A percentile compares a stretch with the other conserved stretches of the same genome.
Conservation (phyloP, 2,797 vertebrate species). For the Coregonus ussuriensis region DNA sequence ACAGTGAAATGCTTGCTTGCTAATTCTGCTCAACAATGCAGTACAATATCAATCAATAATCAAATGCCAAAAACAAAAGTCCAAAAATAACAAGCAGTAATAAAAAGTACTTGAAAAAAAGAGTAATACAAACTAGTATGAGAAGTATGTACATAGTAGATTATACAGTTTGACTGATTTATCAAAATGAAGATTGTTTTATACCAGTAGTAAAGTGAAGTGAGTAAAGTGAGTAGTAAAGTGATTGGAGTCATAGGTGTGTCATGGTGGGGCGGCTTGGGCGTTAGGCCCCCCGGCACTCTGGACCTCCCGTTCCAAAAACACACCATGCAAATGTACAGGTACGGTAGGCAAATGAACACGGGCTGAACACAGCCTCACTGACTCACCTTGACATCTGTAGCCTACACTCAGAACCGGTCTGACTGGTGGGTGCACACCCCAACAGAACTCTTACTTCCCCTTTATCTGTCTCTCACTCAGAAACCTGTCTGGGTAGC, state of each 20-base stretch:
- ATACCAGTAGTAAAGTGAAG: too few species aligned
- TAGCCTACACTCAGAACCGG: constrained; percentile 29
- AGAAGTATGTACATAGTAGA: too few species aligned
- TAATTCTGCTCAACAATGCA: too few species aligned
- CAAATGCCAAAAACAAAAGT: too few species aligned
- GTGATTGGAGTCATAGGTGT: constrained; percentile 8
- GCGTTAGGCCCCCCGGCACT: constrained; percentile 22
- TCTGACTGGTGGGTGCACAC: constrained; percentile 21
- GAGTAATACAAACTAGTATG: too few species aligned
- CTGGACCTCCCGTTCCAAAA: constrained; percentile 34
- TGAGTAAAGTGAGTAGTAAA: too few species aligned
- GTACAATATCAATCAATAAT: too few species aligned
- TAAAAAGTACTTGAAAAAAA: too few species aligned
- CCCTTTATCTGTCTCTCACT: constrained; percentile 9
- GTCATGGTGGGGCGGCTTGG: constrained; percentile 33
- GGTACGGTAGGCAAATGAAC: constrained; percentile 14
- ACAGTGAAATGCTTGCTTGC: too few species aligned
- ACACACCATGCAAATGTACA: constrained; percentile 43
- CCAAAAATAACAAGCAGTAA: too few species aligned
- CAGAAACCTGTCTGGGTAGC: background rate
- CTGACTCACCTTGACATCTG: background rate
- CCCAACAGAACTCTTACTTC: background rate
- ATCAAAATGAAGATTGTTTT: too few species aligned
- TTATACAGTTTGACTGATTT: too few species aligned
- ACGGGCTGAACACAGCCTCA: background rate